A percentile compares a stretch with the other conserved stretches of the same genome.
Conservation (phyloP, 2,797 vertebrate genomes). For the Eupleurogrammus muticus region DNA sequence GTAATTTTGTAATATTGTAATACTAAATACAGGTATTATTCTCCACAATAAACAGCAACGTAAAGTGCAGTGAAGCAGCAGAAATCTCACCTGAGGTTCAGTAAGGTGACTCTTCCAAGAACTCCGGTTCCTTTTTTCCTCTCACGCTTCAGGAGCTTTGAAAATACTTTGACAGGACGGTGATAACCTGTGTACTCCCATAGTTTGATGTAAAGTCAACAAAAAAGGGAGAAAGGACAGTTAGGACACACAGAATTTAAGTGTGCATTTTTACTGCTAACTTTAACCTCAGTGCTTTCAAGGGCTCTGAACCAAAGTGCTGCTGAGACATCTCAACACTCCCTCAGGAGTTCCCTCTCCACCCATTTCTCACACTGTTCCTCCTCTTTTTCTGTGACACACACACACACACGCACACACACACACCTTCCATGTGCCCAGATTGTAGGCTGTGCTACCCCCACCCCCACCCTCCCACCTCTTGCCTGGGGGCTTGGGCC, state of each 20-base stretch:
- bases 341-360: constrained; percentile 73
- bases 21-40: constrained; percentile 42
- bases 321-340: constrained; percentile 77
- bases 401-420: constrained; percentile 51
- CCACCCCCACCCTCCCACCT: constrained; percentile 13
- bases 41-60: constrained; percentile 23
- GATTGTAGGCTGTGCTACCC: constrained; percentile 64
- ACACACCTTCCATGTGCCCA: constrained; percentile 63
- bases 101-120: constrained; percentile 58
- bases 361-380: constrained; percentile 73
- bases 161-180: constrained; percentile 50
- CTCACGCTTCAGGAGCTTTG: constrained; percentile 59
- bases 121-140: constrained; percentile 27
- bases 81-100: constrained; percentile 72
- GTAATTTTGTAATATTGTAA: constrained; percentile 27
- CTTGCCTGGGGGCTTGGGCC: constrained; percentile 60
- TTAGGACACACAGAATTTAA: neutral
- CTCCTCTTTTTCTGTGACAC: constrained; percentile 56
- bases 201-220: constrained; percentile 47
- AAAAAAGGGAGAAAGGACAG: neutral
- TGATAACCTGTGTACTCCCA: constrained; percentile 49
- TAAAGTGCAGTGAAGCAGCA: constrained; percentile 20
- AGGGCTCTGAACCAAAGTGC: constrained; percentile 65
- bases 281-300: constrained; percentile 57
- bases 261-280: constrained; percentile 41